These are phyloP conservation scores for Argopecten irradians DNA, from an alignment of 1,140 invertebrate genomes.

Conservation along the genomic window DNA sequence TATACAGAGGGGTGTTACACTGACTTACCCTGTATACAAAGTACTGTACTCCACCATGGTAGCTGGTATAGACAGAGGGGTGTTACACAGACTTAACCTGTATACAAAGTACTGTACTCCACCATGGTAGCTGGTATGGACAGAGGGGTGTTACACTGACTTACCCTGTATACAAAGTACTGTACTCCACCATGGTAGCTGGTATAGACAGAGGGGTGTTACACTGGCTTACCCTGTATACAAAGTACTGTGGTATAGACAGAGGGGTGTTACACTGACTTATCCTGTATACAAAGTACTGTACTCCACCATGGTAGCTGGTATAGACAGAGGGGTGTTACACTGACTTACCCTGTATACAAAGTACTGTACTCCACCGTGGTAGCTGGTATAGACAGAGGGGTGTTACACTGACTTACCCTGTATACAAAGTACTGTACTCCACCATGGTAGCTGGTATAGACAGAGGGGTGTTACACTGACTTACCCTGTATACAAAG, in stretches of 20 bases:
- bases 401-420: slow-evolving; percentile 51
- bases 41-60: slow-evolving; percentile 37
- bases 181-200: slow-evolving; percentile 47
- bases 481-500: slow-evolving; percentile 31
- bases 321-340: slow-evolving; percentile 49
- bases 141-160: slow-evolving; percentile 51
- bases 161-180: slow-evolving; percentile 24
- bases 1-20: too few species aligned
- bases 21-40: slow-evolving; percentile 31
- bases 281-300: slow-evolving; percentile 16
- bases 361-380: slow-evolving; percentile 34
- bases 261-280: slow-evolving; percentile 51
- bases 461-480: slow-evolving; percentile 50
- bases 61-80: slow-evolving; percentile 56
- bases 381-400: slow-evolving; percentile 55
- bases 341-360: slow-evolving; percentile 49
- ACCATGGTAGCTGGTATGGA: slow-evolving; percentile 57
- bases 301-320: slow-evolving; percentile 50
- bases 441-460: slow-evolving; percentile 57
- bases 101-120: background rate
- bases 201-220: slow-evolving; percentile 52
- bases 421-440: background rate
- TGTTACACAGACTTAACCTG: slow-evolving; percentile 48
- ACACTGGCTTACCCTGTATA: slow-evolving; percentile 50
- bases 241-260: slow-evolving; percentile 45